A percentile compares a stretch with the other conserved stretches of the same genome.
Evolutionary conservation across 2,888 invertebrate genomes (phyloP).

Genomic region (Hirtodrosophila duncani): DNA sequence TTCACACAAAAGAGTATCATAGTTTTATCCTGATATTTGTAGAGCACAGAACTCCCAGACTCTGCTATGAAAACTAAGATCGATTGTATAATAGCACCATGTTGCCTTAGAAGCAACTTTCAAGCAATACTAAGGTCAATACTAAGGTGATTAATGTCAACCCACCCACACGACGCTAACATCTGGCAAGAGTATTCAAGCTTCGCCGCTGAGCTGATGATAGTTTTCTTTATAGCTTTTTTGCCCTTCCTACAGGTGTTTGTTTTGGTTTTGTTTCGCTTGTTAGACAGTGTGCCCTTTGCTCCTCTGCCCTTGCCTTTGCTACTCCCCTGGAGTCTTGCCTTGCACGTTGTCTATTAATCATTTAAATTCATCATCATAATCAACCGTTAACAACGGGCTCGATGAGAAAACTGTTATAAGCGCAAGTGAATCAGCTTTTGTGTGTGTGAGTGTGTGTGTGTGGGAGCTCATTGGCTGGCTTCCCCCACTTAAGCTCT

Average conservation of each 20-base stretch:
- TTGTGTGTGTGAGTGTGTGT: slow-evolving; percentile 14
- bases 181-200: too few species aligned
- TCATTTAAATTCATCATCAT: slow-evolving; percentile 74
- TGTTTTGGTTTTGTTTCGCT: slow-evolving; percentile 17
- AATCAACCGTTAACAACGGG: slow-evolving; percentile 74
- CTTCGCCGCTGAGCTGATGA: too few species aligned
- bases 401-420: slow-evolving; percentile 54
- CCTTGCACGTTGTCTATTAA: slow-evolving; percentile 63
- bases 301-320: slow-evolving; percentile 33
- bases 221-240: neutral
- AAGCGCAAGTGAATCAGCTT: slow-evolving; percentile 62
- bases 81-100: too few species aligned
- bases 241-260: slow-evolving; percentile 50
- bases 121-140: too few species aligned
- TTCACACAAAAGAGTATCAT: too few species aligned
- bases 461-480: slow-evolving; percentile 38
- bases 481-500: slow-evolving; percentile 15
- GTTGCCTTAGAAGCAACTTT: too few species aligned
- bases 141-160: too few species aligned
- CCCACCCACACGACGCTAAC: too few species aligned
- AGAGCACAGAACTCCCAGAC: too few species aligned
- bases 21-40: too few species aligned
- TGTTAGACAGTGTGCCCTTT: neutral
- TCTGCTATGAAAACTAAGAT: too few species aligned
- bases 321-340: slow-evolving; percentile 13